Base-by-base conservation (phyloP, 2,113 vertebrate species). In the Brachyhypopomus gauderio region DNA sequence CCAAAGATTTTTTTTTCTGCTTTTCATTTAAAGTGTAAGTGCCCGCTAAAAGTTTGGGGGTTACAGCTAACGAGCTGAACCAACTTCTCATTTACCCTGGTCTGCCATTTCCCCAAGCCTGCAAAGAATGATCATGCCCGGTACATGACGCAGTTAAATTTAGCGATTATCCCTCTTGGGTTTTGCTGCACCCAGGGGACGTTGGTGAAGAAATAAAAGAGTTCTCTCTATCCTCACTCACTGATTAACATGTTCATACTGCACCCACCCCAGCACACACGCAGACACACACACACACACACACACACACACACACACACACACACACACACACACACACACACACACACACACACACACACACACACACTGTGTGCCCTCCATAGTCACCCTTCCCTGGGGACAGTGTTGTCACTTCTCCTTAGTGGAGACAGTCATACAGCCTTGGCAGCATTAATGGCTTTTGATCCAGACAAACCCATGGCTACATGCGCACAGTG, bases 351-450 rank as follows among this genome's bases (percentile, higher is more conserved):
- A 11, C 7, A 38, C 38, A 38, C 7, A 16, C 34, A 16, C 1
- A 11, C 58, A 3, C 23, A 71, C 16, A 12, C 41, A 79, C 75
- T 52, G 76, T 85, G 73, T 87, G 90, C 88, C 92, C 91, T 93
- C 89, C 86, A 84, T 85, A 87, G 88, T 91, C 88, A 91, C 89
- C 91, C 90, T 92, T 90, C 88, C 91, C 88, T 75, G 60, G 90
- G 88, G 91, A 92, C 85, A 84, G 74, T 56, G 84, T 88, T 93
- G 93, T 93, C 92, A 93, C 90, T 92, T 92, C 88, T 88, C 56
- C 86, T 92, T 92, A 91, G 88, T 86, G 72, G 86, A 80, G 85
- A 85, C 77, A 66, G 83, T 86, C 86, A 79, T 84, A 72, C 84
- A 85, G 75, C 79, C 84, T 83, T 87, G 75, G 67, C 89, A 87